Conservation (phyloP, 2,797 vertebrate species). For the Acipenser ruthenus region DNA sequence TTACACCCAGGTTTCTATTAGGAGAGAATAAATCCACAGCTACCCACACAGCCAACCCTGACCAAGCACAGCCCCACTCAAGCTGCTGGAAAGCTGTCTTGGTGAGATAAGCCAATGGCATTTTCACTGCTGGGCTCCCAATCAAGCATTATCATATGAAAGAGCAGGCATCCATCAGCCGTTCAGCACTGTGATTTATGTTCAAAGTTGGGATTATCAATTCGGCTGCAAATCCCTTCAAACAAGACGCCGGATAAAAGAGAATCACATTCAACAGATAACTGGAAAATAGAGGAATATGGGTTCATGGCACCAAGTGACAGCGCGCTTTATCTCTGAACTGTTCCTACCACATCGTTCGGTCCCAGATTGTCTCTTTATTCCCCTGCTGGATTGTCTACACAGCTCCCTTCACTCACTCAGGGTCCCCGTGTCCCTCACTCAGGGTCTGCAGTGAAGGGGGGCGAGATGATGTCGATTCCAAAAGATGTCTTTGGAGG, state of each 20-base stretch:
- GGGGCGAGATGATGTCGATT: no score
- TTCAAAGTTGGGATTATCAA: constrained; percentile 95
- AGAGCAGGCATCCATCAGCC: constrained; percentile 73
- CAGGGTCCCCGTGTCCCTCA: no score
- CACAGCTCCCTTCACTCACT: no score
- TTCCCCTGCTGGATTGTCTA: neutral
- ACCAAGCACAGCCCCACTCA: constrained; percentile 19
- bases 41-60: constrained; percentile 12
- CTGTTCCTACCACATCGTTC: constrained; percentile 38
- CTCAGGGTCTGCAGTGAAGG: no score
- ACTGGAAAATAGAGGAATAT: constrained; percentile 22
- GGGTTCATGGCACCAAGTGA: constrained; percentile 43
- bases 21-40: constrained; percentile 2
- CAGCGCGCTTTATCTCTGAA: constrained; percentile 45
- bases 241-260: constrained; percentile 75
- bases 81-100: constrained; percentile 62
- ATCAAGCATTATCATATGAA: constrained; percentile 87
- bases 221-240: constrained; percentile 89
- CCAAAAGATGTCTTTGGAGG: no score
- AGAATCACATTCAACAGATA: constrained; percentile 63
- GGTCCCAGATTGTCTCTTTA: constrained; percentile 44
- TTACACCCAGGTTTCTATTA: neutral
- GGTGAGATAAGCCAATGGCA: constrained; percentile 83
- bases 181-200: constrained; percentile 72
- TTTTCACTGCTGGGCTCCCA: constrained; percentile 68